Percentiles rank a stretch among this genome's conserved stretches.
phyloP scores from a whole-genome alignment of 2,113 vertebrate species.

The Cephalopterus ornatus region DNA sequence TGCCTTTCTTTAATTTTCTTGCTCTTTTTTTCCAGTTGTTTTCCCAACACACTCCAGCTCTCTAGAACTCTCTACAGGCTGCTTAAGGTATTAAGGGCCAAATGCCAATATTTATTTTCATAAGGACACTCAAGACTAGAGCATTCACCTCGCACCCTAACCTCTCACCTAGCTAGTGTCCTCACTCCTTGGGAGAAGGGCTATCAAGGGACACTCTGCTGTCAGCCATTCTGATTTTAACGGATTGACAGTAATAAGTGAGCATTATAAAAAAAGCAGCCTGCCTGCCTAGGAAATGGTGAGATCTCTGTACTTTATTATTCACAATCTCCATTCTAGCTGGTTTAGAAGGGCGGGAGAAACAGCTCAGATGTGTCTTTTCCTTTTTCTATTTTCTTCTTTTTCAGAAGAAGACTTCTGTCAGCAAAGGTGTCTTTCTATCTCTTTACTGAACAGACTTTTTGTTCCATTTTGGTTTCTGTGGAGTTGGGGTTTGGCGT shows the following conservation, averaged over 20 bases:
- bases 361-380: not conserved
- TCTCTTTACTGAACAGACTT: not conserved
- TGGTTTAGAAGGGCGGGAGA: not conserved
- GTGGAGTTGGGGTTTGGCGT: not conserved
- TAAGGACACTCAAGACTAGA: not conserved
- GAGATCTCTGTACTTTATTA: not conserved
- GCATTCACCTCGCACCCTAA: not conserved
- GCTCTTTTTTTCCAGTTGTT: not conserved
- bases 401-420: too few species aligned
- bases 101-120: not conserved
- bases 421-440: not conserved
- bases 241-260: not conserved
- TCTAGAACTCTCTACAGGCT: not conserved
- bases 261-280: not conserved
- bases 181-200: fast-evolving
- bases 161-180: not conserved
- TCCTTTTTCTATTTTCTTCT: not conserved
- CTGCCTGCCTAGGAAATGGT: not conserved
- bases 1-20: not conserved
- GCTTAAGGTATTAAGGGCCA: not conserved
- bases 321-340: not conserved
- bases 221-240: not conserved
- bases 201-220: not conserved
- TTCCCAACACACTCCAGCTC: not conserved
- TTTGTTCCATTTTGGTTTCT: not conserved